phyloP scores from a whole-genome alignment of 1,140 invertebrate species.

The Helicoverpa armigera region DNA sequence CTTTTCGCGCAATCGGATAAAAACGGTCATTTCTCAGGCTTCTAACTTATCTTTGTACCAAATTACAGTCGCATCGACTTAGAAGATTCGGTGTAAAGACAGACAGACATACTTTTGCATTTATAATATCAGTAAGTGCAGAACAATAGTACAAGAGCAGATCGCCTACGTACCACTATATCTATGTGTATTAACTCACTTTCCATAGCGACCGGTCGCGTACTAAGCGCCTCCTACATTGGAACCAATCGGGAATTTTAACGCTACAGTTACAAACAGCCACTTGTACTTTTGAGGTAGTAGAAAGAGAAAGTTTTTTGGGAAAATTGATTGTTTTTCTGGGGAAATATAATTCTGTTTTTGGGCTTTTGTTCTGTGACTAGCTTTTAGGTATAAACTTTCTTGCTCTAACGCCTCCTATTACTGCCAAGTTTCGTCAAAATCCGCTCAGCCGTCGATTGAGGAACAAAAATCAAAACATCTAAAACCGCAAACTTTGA shows the following conservation, averaged over 20 bases:
- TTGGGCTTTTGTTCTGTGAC: too few species aligned
- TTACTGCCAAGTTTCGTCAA: too few species aligned
- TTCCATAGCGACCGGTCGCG: constrained; percentile 52
- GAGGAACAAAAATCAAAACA: too few species aligned
- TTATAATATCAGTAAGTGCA: not conserved
- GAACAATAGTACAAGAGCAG: constrained; percentile 44
- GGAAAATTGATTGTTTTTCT: not conserved
- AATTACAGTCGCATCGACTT: not conserved
- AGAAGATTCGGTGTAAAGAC: not conserved
- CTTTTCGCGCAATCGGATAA: not conserved
- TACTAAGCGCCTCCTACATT: not conserved
- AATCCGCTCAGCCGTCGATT: too few species aligned
- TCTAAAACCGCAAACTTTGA: too few species aligned
- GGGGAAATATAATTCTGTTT: not conserved
- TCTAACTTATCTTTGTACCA: too few species aligned
- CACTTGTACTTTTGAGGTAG: not conserved
- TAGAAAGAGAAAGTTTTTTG: constrained; percentile 14
- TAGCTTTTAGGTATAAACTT: too few species aligned
- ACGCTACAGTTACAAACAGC: not conserved
- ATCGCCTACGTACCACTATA: constrained; percentile 55
- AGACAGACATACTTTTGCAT: too few species aligned
- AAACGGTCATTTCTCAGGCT: too few species aligned
- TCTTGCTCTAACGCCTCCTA: too few species aligned
- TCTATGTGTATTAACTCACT: constrained; percentile 52
- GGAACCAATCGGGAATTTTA: constrained; percentile 41